Conservation (phyloP, 2,888 invertebrate species). For the Drosophila birchii region DNA sequence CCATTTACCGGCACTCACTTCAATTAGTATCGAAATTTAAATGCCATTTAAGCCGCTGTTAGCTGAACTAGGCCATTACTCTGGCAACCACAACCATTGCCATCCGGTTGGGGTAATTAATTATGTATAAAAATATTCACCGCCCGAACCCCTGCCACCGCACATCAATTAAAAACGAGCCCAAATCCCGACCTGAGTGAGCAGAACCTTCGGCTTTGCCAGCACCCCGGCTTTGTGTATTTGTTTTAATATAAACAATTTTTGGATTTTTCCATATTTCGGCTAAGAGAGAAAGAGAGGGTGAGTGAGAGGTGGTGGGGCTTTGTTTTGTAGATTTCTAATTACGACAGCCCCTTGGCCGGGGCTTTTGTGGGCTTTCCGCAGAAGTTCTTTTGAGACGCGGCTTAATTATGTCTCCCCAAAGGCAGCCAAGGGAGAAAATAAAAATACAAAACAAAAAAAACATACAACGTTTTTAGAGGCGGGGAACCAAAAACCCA, state of each 20-base stretch:
- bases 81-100: conserved; percentile 34
- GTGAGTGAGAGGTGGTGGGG: neutral
- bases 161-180: conserved; percentile 48
- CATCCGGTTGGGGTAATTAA: conserved; percentile 60
- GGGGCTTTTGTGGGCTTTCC: conserved; percentile 74
- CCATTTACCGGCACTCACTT: neutral
- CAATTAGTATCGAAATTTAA: conserved; percentile 27
- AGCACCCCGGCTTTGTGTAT: conserved; percentile 9
- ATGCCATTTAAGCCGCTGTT: conserved; percentile 13
- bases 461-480: conserved; percentile 1
- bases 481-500: neutral
- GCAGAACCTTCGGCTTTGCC: conserved; percentile 16
- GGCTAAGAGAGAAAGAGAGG: conserved; percentile 1
- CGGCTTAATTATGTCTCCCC: conserved; percentile 69
- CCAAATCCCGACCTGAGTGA: conserved; percentile 34
- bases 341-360: conserved; percentile 58
- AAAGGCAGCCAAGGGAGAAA: conserved; percentile 18
- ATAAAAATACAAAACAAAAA: neutral
- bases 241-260: conserved; percentile 37
- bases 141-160: neutral
- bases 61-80: conserved; percentile 28
- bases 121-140: conserved; percentile 63
- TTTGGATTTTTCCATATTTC: conserved; percentile 27
- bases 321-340: conserved; percentile 62
- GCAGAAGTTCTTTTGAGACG: conserved; percentile 53